Conservation (phyloP, 2,113 vertebrate species). For the Anarrhichthys ocellatus region DNA sequence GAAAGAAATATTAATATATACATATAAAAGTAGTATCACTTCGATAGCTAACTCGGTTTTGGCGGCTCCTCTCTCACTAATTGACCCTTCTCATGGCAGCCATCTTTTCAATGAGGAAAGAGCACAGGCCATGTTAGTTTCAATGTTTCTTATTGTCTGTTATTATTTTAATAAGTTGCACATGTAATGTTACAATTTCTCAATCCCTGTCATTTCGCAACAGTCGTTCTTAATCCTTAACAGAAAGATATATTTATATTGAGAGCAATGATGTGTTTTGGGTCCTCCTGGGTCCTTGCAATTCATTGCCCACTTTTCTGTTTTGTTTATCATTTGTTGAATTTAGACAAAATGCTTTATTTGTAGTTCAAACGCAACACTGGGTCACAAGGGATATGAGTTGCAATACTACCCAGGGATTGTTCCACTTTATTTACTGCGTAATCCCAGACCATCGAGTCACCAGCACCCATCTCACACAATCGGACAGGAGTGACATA, state of each 20-base stretch:
- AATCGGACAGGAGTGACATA: not conserved
- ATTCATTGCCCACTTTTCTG: not conserved
- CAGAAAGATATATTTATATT: not conserved
- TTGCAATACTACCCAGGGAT: constrained; percentile 2
- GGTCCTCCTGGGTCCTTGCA: not conserved
- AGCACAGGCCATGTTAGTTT: not conserved
- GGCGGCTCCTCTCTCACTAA: not conserved
- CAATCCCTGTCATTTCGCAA: not conserved
- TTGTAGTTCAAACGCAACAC: constrained; percentile 21
- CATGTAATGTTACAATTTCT: not conserved
- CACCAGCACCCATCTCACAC: not conserved
- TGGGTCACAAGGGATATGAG: constrained; percentile 15
- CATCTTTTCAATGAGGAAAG: not conserved
- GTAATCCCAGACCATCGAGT: constrained; percentile 12
- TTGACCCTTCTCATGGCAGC: not conserved
- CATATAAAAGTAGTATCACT: not conserved
- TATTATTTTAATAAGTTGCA: not conserved
- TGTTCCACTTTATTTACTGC: not conserved
- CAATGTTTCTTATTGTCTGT: not conserved
- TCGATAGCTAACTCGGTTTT: not conserved
- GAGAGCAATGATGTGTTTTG: constrained; percentile 1
- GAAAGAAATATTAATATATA: not conserved
- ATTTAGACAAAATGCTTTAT: not conserved
- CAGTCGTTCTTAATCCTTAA: not conserved
- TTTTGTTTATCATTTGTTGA: not conserved